Conservation (phyloP, 92 coral and sea anemone genomes). For the Epizoanthus scotinus region DNA sequence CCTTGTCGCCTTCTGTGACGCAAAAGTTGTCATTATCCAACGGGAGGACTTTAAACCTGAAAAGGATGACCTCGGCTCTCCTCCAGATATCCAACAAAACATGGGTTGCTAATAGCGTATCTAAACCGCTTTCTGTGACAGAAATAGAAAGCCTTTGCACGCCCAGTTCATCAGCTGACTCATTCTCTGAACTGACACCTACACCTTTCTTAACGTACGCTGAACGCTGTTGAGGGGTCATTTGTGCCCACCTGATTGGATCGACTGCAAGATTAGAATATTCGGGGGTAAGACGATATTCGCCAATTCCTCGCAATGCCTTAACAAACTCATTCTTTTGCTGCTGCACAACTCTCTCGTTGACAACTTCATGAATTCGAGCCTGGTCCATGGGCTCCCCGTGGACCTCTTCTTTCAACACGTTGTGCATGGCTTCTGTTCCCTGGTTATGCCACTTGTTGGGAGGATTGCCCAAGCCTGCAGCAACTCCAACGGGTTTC, state of each 20-base stretch:
- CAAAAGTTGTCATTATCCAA: slow-evolving; percentile 20
- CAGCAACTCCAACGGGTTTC: slow-evolving; percentile 42
- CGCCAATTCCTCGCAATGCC: slow-evolving; percentile 42
- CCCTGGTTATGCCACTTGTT: slow-evolving; percentile 47
- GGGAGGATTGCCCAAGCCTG: slow-evolving; percentile 47
- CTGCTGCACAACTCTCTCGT: slow-evolving; percentile 31
- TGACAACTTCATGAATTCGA: slow-evolving; percentile 19
- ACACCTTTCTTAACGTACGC: slow-evolving; percentile 30
- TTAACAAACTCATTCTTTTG: slow-evolving; percentile 34
- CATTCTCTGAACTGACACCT: slow-evolving; percentile 14
- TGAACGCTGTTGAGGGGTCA: slow-evolving; percentile 29
- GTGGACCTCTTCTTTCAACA: slow-evolving; percentile 30
- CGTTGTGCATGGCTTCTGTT: slow-evolving; percentile 42
- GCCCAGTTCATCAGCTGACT: not conserved
- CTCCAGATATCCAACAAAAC: slow-evolving; percentile 28
- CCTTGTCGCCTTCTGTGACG: slow-evolving; percentile 20
- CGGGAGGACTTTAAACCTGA: slow-evolving; percentile 2
- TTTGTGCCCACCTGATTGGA: slow-evolving; percentile 40
- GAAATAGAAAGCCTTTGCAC: slow-evolving; percentile 12
- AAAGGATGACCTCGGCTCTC: slow-evolving; percentile 26
- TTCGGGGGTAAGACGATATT: slow-evolving; percentile 26
- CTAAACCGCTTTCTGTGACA: slow-evolving; percentile 23
- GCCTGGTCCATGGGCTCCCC: slow-evolving; percentile 22
- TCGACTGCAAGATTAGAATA: slow-evolving; percentile 19
- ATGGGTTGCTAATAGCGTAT: slow-evolving; percentile 2